These are phyloP conservation scores for Echiichthys vipera DNA, from an alignment of 2,797 vertebrate genomes.

Conservation along the genomic window DNA sequence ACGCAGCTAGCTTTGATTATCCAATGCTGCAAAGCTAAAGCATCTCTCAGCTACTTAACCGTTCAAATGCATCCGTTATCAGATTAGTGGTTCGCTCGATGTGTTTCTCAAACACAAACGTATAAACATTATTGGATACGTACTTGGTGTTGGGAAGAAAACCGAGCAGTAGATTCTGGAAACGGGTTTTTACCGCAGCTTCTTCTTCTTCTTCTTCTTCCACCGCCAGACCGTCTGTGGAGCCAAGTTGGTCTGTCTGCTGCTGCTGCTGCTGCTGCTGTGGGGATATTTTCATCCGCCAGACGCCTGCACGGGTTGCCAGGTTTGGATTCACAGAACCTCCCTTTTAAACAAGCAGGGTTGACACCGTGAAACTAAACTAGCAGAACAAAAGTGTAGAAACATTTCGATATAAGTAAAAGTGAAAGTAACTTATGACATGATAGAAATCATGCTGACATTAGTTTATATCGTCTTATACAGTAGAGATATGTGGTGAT, in stretches of 20 bases:
- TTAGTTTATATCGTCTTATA: no score
- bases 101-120: no score
- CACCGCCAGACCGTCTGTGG: constrained; percentile 54
- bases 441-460: no score
- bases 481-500: no score
- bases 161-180: constrained; percentile 50
- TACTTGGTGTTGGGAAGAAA: constrained; percentile 58
- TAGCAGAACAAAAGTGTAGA: no score
- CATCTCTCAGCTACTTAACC: constrained; percentile 22
- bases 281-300: constrained; percentile 62
- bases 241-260: constrained; percentile 60
- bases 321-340: constrained; percentile 37
- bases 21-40: constrained; percentile 36
- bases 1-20: constrained; percentile 58
- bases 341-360: constrained; percentile 31
- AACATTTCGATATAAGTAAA: no score
- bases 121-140: constrained; percentile 27
- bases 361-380: no score
- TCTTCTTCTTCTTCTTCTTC: no score
- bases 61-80: not conserved
- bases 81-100: fast-evolving
- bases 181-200: constrained; percentile 42
- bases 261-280: no score
- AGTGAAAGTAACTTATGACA: no score
- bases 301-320: constrained; percentile 68